Evolutionary conservation across 2,113 vertebrate species (phyloP).

Genomic region (Baryphthengus martii): DNA sequence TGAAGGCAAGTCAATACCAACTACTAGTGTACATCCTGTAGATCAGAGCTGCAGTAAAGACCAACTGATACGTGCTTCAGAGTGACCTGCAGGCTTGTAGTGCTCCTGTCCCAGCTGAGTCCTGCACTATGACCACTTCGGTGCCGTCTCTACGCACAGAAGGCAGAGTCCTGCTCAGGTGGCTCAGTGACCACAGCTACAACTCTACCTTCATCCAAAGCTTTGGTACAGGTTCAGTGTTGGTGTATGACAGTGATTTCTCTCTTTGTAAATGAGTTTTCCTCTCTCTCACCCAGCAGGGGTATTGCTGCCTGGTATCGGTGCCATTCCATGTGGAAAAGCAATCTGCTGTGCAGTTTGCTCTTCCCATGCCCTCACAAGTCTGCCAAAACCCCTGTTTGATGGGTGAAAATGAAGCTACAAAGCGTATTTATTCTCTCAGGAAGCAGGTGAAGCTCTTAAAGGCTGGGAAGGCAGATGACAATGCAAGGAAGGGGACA

Average conservation of each 20-base stretch:
- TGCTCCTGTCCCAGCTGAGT: neutral
- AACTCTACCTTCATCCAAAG: neutral
- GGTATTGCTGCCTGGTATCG: neutral
- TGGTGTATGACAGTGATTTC: neutral
- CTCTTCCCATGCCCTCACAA: neutral
- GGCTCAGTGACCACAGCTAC: neutral
- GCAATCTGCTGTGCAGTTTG: neutral
- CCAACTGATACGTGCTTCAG: fast-evolving
- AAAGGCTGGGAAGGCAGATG: neutral
- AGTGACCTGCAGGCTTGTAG: neutral
- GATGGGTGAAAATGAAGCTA: neutral
- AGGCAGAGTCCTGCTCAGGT: neutral
- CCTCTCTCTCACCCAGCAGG: neutral
- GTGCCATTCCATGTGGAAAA: fast-evolving
- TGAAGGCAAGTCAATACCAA: neutral
- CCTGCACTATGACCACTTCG: neutral
- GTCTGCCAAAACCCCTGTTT: neutral
- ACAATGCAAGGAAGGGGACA: neutral
- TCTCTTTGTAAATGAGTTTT: neutral
- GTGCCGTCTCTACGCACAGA: neutral
- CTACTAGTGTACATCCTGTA: fast-evolving
- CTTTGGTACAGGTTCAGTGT: fast-evolving
- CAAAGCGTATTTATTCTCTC: neutral
- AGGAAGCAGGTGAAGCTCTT: neutral
- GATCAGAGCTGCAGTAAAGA: neutral